Evolutionary conservation across 1,140 invertebrate genomes (phyloP), one percentile per base, ranked within the genome.

Genomic region (Drosophila saltans): DNA sequence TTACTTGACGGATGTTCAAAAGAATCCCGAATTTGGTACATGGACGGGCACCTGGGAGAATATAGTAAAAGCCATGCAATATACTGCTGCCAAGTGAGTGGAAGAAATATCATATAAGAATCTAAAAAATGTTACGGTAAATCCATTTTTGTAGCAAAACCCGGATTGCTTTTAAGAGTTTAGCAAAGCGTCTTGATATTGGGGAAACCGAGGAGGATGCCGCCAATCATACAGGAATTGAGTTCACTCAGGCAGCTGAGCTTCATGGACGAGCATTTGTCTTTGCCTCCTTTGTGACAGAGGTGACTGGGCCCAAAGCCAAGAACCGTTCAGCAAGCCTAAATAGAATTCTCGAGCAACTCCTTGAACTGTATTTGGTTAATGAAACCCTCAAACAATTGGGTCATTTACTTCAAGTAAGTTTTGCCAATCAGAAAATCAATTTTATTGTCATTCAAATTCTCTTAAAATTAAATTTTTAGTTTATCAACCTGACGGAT

Each of bases 161-260:
- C 64, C 93, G 94, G 21, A 45, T 93, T 56, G 95, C 95, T 43
- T 94, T 94, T 21, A 92, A 94, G 3, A 95, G 95, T 67, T 94
- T 97, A 45, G 94, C 95, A 62, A 94, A 93, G 28, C 93, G 95
- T 55, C 93, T 95, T 52, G 93, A 66, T 1, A 93, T 58, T 90
- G 78, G 69, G 95, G 96, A 94, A 67, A 92, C 93, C 0, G 93
- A 94, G 10, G 96, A 96, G 86, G 95, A 96, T 78, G 97, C 97
- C 1, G 97, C 97, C 95, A 98, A 98, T 91, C 93, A 95, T 80
- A 96, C 95, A 4, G 97, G 97, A 2, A 96, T 98, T 30, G 95
- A 96, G 86, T 93, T 98, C 1, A 94, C 95, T 3, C 93, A 95
- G 64, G 96, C 96, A 58, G 96, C 97, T 0, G 96, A 96, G 80